Conservation (phyloP, 1,140 invertebrate genomes). For the Magallana gigas region DNA sequence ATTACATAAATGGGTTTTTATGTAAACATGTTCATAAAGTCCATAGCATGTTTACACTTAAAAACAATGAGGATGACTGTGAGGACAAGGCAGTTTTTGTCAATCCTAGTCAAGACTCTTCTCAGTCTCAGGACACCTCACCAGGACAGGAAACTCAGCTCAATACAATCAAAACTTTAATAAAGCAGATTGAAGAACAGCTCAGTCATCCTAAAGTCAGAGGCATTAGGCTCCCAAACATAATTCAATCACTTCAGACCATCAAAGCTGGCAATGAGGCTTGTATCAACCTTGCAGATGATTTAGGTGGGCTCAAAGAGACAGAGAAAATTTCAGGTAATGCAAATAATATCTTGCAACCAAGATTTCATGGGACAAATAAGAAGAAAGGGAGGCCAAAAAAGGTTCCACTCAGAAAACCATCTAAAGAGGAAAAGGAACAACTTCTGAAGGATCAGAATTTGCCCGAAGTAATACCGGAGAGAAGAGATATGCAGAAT, state of each 20-base stretch:
- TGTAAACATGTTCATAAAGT: slow-evolving; percentile 41
- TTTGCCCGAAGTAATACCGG: background rate
- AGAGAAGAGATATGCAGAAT: background rate
- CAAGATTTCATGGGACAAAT: slow-evolving; percentile 20
- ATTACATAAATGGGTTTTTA: slow-evolving; percentile 31
- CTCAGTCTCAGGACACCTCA: background rate
- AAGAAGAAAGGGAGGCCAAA: slow-evolving; percentile 33
- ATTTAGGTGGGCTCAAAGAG: background rate
- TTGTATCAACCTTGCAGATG: background rate
- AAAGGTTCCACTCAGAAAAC: slow-evolving; percentile 5
- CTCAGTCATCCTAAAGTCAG: slow-evolving; percentile 9
- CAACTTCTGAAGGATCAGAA: background rate
- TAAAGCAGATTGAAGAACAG: background rate
- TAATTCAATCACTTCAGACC: slow-evolving; percentile 29
- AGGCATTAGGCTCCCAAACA: background rate
- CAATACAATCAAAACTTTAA: background rate
- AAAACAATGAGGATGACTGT: background rate
- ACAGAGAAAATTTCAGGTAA: slow-evolving; percentile 7
- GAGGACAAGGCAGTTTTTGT: background rate
- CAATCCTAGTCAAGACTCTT: background rate
- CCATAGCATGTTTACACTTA: background rate
- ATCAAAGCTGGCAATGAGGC: slow-evolving; percentile 25
- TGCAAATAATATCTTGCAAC: slow-evolving; percentile 32
- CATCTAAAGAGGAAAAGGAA: slow-evolving; percentile 3
- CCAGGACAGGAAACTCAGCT: background rate